A percentile compares a stretch with the other conserved stretches of the same genome.
These are phyloP conservation scores for Zonotrichia albicollis DNA, from an alignment of 2,797 vertebrate species.

Conservation along the genomic window DNA sequence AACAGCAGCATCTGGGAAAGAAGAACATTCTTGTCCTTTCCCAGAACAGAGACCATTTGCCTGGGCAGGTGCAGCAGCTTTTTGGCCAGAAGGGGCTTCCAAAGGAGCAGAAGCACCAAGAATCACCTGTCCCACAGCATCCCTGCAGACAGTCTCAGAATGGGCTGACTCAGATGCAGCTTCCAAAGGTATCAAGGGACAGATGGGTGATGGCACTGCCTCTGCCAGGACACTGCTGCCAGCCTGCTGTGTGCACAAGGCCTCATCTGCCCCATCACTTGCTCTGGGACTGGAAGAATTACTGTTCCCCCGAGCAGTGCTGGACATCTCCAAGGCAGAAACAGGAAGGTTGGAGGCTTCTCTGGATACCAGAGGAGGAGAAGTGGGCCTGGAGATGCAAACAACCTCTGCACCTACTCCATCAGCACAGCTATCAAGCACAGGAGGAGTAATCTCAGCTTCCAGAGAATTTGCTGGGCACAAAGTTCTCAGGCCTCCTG, in stretches of 20 bases:
- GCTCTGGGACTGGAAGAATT: not conserved
- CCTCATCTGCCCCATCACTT: not conserved
- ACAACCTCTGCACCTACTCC: not conserved
- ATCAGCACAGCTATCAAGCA: not conserved
- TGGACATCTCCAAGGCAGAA: not conserved
- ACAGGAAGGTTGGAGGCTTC: not conserved
- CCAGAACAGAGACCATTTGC: constrained; percentile 40
- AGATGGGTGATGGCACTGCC: not conserved
- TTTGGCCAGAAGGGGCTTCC: not conserved
- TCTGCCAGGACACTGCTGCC: not conserved
- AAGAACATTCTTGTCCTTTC: not conserved
- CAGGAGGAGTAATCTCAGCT: constrained; percentile 1
- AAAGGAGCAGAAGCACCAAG: not conserved
- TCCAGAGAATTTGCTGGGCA: not conserved
- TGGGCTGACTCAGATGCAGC: not conserved
- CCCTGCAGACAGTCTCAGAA: not conserved
- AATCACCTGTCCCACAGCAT: not conserved
- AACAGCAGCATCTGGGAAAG: constrained; percentile 22
- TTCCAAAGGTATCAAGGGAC: constrained; percentile 8
- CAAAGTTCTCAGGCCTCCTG: not conserved
- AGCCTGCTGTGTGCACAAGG: not conserved
- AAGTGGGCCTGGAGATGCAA: not conserved
- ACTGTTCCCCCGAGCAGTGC: not conserved
- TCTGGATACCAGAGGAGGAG: constrained; percentile 3
- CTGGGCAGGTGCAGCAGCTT: constrained; percentile 52